phyloP scores from a whole-genome alignment of 1,140 invertebrate species.

The Fopius arisanus region DNA sequence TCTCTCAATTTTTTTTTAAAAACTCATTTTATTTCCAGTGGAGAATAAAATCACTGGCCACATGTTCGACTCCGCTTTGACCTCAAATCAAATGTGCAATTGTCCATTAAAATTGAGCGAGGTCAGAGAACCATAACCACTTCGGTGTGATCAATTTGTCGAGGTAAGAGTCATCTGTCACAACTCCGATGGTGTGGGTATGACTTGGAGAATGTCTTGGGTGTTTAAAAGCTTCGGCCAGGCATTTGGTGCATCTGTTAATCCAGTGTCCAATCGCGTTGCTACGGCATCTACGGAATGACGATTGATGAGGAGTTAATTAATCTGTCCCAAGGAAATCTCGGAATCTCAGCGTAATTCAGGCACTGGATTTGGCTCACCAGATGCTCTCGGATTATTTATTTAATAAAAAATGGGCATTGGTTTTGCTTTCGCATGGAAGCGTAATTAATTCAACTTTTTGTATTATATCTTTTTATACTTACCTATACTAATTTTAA shows the following conservation, averaged over 20 bases:
- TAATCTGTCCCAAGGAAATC: background rate
- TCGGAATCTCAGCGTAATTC: background rate
- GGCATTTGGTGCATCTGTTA: slow-evolving; percentile 8
- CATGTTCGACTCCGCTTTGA: background rate
- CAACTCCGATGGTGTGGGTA: background rate
- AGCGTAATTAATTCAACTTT: too few species aligned
- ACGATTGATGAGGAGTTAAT: background rate
- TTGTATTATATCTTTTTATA: too few species aligned
- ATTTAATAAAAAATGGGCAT: too few species aligned
- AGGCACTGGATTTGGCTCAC: background rate
- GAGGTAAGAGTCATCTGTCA: slow-evolving; percentile 1
- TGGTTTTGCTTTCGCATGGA: too few species aligned
- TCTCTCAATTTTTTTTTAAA: background rate
- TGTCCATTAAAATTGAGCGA: background rate
- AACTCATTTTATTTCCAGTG: background rate
- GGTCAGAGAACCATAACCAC: background rate
- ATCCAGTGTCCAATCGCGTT: background rate
- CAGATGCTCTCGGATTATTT: background rate
- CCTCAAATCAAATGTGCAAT: slow-evolving; percentile 6
- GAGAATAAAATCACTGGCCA: background rate
- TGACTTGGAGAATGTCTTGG: background rate
- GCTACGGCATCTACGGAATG: background rate
- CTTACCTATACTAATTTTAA: too few species aligned
- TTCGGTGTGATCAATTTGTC: slow-evolving; percentile 7
- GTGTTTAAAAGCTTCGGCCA: background rate